Evolutionary conservation across 2,888 invertebrate species (phyloP), one percentile per base, ranked within the genome.

Genomic region (Oscheius sp.): DNA sequence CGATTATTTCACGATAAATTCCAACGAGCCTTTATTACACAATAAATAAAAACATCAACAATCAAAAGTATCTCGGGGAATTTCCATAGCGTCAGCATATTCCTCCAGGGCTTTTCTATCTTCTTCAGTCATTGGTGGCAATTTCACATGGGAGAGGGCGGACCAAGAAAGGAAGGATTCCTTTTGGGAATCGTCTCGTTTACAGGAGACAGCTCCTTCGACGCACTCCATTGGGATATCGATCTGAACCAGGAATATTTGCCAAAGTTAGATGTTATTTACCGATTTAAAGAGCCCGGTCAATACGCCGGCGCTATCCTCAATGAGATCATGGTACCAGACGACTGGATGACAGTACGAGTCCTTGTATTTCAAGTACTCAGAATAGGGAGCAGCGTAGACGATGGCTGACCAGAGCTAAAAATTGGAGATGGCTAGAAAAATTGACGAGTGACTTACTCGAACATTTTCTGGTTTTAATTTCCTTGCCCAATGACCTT

Each of bases 321-420:
- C 56, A 3, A 71, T 45, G 16, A 71, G 46, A 1, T 71, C 71
- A 45, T 71, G 61, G 23, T 61, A 59, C 61, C 63, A 71, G 18
- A 71, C 63, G 2, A 63, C 41, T 6, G 71, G 71, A 27, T 71
- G 71, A 41, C 46, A 46, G 29, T 71, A 71, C n/a, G n/a, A n/a
- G n/a, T n/a, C n/a, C n/a, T n/a, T n/a, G n/a, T n/a, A n/a, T n/a
- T n/a, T n/a, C n/a, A n/a, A n/a, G 27, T 75, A 72, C 49, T 69
- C 35, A 1, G 63, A 41, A 18, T 69, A 72, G n/a, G 75, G 75
- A 16, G 61, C 43, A 5, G 75, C 75, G 63, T 75, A 75, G 53
- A 52, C 41, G n/a, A 75, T 68, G 16, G 72, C 75, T 7, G 75
- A 43, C 5, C 16, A 27, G 9, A 41, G 45, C 73, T 73, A 29